Base-by-base conservation (phyloP, 2,888 invertebrate species). In the Helleia helle region DNA sequence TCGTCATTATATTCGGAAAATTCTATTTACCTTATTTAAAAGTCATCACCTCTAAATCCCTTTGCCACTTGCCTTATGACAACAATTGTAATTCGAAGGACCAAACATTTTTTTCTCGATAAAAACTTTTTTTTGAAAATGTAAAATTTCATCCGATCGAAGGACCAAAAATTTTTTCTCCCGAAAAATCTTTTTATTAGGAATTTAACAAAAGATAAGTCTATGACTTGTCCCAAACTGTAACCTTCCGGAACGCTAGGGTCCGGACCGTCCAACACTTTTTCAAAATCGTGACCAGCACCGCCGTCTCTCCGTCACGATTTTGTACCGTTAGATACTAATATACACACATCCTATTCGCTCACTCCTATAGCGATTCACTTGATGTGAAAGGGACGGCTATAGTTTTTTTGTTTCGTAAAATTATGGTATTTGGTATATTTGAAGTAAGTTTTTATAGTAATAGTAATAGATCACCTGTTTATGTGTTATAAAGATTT, bases 241-340 rank as follows among this genome's bases (percentile, higher is more conserved):
- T 43, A 59, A 56, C 50, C 58, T 56, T 58, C 54, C 54, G 64
- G 68, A 68, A 67, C 70, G 69, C 65, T 59, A 51, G 67, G 62
- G 60, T 58, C 61, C 57, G 49, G 57, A 56, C 52, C 63, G 66
- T 66, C 80, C 73, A 64, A 74, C 79, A 81, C 76, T 80, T 83
- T 83, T 84, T 79, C 75, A 76, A 80, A 76, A 76, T 80, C 84
- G 84, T 84, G 84, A 84, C 84, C 72, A 59, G 74, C 61, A 70
- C 70, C 64, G 63, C 61, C 55, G 69, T 63, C 65, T 58, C 64
- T 55, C 54, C 67, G 73, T 81, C 84, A 84, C 84, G 84, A 84
- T 63, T 65, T 47, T 51, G 58, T 80, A 70, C 83, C 83, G 81
- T 84, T 83, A 83, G 52, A 54, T 53, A 52, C 31, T 22, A 24